Conservation (phyloP, 2,113 vertebrate genomes). For the Rhinoderma darwinii region DNA sequence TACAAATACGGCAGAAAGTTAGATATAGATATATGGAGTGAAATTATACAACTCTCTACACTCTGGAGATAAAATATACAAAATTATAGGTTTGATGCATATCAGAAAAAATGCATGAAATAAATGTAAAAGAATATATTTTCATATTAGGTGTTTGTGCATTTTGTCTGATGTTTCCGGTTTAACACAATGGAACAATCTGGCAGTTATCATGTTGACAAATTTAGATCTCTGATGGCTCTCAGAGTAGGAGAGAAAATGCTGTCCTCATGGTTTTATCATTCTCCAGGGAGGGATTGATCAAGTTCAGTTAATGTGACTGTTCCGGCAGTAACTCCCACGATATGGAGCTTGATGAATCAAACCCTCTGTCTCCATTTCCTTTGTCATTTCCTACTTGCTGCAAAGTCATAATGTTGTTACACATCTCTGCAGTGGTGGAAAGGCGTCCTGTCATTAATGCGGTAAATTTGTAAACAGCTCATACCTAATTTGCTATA, state of each 20-base stretch:
- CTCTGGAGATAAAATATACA: background rate
- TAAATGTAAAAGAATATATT: background rate
- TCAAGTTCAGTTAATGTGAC: conserved; percentile 46
- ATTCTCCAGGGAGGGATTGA: conserved; percentile 33
- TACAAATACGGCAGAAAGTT: too few species aligned
- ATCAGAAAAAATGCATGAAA: background rate
- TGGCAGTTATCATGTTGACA: conserved; percentile 36
- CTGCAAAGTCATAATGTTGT: conserved; percentile 44
- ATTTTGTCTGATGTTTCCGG: conserved; percentile 34
- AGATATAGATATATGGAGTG: too few species aligned
- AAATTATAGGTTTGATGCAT: background rate
- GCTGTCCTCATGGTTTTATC: conserved; percentile 30
- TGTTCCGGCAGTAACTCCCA: conserved; percentile 45
- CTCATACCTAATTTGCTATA: background rate
- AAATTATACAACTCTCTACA: background rate
- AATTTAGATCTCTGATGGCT: conserved; percentile 34
- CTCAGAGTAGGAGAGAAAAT: conserved; percentile 2
- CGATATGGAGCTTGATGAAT: conserved; percentile 44
- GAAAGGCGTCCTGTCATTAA: background rate
- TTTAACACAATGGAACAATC: conserved; percentile 36
- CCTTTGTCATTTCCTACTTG: conserved; percentile 46
- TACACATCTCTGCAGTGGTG: conserved; percentile 20
- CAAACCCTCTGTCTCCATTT: conserved; percentile 39
- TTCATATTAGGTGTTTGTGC: conserved; percentile 20
- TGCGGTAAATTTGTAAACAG: background rate